Percentiles rank a stretch among this genome's conserved stretches.
phyloP scores from a whole-genome alignment of 35 echinoderm and acorn worm species.

The Patiria miniata region DNA sequence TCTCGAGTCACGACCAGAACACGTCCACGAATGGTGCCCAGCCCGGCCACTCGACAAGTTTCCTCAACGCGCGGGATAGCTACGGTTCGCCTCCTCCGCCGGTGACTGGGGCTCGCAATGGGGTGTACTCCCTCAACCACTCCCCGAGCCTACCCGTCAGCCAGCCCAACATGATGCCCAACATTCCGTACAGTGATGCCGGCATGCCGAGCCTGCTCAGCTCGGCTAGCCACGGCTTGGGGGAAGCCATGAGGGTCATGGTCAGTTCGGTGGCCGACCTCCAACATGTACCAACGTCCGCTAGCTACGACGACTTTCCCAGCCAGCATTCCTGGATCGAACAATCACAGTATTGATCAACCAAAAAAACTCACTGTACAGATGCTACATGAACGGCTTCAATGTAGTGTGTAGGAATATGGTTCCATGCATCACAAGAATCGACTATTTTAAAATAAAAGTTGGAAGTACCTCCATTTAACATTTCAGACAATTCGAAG shows the following conservation, averaged over 20 bases:
- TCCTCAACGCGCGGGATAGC: conserved; percentile 54
- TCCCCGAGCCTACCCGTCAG: conserved; percentile 80
- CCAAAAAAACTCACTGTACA: too few species aligned
- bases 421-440: too few species aligned
- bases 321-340: conserved; percentile 44
- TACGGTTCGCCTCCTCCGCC: conserved; percentile 64
- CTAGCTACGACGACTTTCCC: conserved; percentile 39
- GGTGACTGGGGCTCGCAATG: conserved; percentile 36
- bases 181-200: conserved; percentile 73
- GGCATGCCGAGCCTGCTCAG: conserved; percentile 81
- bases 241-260: conserved; percentile 83
- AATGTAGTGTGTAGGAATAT: too few species aligned
- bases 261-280: conserved; percentile 63
- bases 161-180: conserved; percentile 58
- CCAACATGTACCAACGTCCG: conserved; percentile 9
- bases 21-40: conserved; percentile 3
- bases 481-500: too few species aligned
- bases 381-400: too few species aligned
- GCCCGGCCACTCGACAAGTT: not conserved
- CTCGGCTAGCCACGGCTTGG: conserved; percentile 73
- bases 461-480: too few species aligned
- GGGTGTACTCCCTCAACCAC: conserved; percentile 74
- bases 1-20: conserved; percentile 31
- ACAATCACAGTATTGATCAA: conserved; percentile 34
- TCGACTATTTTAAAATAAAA: too few species aligned